Evolutionary conservation across 92 coral and sea anemone genomes (phyloP).

Genomic region (Epizoanthus fatuus): DNA sequence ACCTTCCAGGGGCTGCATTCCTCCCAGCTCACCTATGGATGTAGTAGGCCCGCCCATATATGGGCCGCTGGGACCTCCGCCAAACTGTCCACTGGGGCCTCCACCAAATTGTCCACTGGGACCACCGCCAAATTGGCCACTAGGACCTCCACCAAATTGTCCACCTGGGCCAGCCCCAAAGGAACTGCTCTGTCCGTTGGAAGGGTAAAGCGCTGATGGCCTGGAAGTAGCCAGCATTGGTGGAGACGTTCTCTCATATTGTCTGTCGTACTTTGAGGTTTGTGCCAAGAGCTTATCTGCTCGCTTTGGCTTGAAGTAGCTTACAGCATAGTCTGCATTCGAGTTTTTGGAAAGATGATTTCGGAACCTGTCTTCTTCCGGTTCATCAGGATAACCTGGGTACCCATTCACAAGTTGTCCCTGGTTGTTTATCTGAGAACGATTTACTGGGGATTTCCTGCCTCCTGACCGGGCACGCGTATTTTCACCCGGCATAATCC

Average conservation of each 20-base stretch:
- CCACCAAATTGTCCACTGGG: slow-evolving; percentile 12
- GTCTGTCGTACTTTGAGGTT: slow-evolving; percentile 71
- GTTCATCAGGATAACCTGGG: slow-evolving; percentile 73
- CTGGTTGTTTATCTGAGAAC: slow-evolving; percentile 79
- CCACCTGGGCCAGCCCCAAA: slow-evolving; percentile 15
- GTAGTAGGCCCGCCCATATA: slow-evolving; percentile 13
- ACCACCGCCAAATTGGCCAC: slow-evolving; percentile 29
- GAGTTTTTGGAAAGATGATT: slow-evolving; percentile 83
- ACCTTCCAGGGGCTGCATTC: slow-evolving; percentile 36
- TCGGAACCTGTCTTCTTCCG: slow-evolving; percentile 86
- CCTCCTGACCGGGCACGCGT: slow-evolving; percentile 67
- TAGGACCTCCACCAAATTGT: slow-evolving; percentile 23
- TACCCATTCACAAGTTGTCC: slow-evolving; percentile 86
- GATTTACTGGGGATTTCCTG: slow-evolving; percentile 80
- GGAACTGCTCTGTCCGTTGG: slow-evolving; percentile 17
- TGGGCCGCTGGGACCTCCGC: slow-evolving; percentile 26
- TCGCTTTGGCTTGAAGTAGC: slow-evolving; percentile 95
- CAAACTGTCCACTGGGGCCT: slow-evolving; percentile 21
- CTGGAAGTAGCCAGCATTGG: slow-evolving; percentile 62
- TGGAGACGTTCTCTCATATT: slow-evolving; percentile 67
- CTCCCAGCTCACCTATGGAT: slow-evolving; percentile 26
- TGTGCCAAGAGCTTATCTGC: slow-evolving; percentile 89
- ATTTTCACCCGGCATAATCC: slow-evolving; percentile 79
- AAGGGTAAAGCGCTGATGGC: slow-evolving; percentile 42
- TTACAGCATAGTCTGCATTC: slow-evolving; percentile 80